Evolutionary conservation across 2,888 invertebrate species (phyloP), one percentile per base, ranked within the genome.

Genomic region (Epirrhoe alternata): DNA sequence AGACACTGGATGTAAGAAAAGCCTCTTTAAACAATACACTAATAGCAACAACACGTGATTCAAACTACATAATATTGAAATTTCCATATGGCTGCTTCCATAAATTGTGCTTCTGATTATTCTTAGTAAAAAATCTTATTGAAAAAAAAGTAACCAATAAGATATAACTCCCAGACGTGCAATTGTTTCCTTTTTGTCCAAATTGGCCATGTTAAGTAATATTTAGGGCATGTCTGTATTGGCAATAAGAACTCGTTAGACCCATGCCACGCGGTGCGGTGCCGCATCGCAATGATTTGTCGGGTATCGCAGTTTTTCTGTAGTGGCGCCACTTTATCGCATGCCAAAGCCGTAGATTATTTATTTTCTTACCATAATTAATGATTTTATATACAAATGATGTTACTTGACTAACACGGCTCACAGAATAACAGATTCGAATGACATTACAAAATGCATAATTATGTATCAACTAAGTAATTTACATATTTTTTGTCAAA

Each of bases 111-210:
- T 16, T 12, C 51, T 30, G 53, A 16, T 31, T n/a, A 31, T 56
- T 31, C 56, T 49, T 10, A 24, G 24, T 38, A 52, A 17, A 55
- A 2, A 59, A 49, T 0, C 35, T 24, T 62, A 63, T 12, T 52
- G 56, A 47, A 17, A 47, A 53, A 58, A 58, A 59, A 42, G 49
- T 12, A 7, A 63, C 47, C 5, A 45, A 45, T n/a, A 24, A 17
- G 35, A 49, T 45, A 6, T 54, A 61, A 64, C 55, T 70, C 74
- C 74, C 72, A 56, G 53, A 47, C 64, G 72, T 72, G 68, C 72
- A 68, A 74, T 74, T 72, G 72, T 66, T 65, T 71, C 61, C 66
- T 68, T 69, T 74, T 74, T 72, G 69, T 70, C 60, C 68, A 71
- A 72, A 74, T 74, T 71, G 72, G 64, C 71, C 50, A 64, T 68